Base-by-base conservation (phyloP, 2,888 invertebrate species). In the Andrena haemorrhoa region DNA sequence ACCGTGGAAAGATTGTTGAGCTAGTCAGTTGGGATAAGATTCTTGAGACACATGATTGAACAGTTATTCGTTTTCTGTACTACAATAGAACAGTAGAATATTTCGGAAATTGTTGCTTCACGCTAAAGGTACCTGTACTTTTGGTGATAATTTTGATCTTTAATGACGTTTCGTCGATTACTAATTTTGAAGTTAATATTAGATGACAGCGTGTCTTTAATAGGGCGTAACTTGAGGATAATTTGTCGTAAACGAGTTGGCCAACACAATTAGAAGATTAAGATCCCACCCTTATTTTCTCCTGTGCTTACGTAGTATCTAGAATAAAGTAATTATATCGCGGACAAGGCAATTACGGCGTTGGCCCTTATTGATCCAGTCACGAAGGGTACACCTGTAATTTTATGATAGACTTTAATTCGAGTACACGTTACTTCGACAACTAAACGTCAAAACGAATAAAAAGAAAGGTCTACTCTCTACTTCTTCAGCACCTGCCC, bases 281-380 rank as follows among this genome's bases (percentile, higher is more conserved):
- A 79, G 61, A 79, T 79, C 61, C 68, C 66, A 33, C 33, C 47
- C 41, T 60, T 53, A 64, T 20, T 29, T 31, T 23, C 47, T n/a
- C 29, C 26, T 10, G 12, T 16, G 33, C 49, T 79, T 53, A 16
- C 8, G 35, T 63, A 58, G 53, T 72, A 72, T 79, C 66, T 58
- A 72, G 53, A 79, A 72, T 79, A 63, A 72, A 79, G 66, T 72
- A 72, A 80, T 80, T 79, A 80, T 61, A 72, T 58, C 72, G 23
- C 49, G 35, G 63, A 58, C 61, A n/a, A 56, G 20, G 79, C 41
- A 68, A 80, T 80, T 79, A 79, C 29, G 47, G 53, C 29, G 23
- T 56, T 23, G 35, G 35, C 31, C 53, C 56, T 47, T 56, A 56
- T 33, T 29, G 71, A 29, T 71, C 53, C 71, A 61, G 60, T 53